Evolutionary conservation across 2,888 invertebrate species (phyloP).

Genomic region (Athetis lepigone): DNA sequence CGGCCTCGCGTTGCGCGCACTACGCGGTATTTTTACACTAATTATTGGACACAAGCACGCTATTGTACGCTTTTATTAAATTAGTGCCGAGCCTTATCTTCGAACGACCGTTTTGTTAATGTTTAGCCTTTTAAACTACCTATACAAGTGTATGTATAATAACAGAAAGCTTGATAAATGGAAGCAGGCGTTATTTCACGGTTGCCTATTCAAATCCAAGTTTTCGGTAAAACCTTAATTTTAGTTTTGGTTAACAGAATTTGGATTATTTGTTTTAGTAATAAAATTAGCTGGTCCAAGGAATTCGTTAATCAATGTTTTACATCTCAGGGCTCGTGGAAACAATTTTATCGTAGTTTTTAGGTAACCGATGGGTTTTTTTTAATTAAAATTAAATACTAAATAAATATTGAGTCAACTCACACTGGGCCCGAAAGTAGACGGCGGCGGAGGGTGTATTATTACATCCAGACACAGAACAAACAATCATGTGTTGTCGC

Average conservation of each 20-base stretch:
- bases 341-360: neutral
- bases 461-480: no score
- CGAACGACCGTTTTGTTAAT: conserved; percentile 33
- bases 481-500: no score
- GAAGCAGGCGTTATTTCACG: neutral
- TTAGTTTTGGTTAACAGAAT: neutral
- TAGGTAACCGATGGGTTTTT: no score
- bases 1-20: conserved; percentile 28
- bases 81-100: conserved; percentile 52
- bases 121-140: conserved; percentile 27
- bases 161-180: neutral
- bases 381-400: no score
- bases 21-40: conserved; percentile 56
- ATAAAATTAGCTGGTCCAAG: neutral
- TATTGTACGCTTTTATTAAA: conserved; percentile 61
- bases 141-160: conserved; percentile 26
- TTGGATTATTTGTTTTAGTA: neutral
- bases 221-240: neutral
- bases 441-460: no score
- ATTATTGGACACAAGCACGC: conserved; percentile 62
- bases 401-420: no score
- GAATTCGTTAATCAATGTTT: no score
- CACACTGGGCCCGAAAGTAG: no score
- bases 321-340: neutral
- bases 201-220: conserved; percentile 5